These are phyloP conservation scores for Homarus gammarus DNA, from an alignment of 2,888 invertebrate species.

Conservation along the genomic window DNA sequence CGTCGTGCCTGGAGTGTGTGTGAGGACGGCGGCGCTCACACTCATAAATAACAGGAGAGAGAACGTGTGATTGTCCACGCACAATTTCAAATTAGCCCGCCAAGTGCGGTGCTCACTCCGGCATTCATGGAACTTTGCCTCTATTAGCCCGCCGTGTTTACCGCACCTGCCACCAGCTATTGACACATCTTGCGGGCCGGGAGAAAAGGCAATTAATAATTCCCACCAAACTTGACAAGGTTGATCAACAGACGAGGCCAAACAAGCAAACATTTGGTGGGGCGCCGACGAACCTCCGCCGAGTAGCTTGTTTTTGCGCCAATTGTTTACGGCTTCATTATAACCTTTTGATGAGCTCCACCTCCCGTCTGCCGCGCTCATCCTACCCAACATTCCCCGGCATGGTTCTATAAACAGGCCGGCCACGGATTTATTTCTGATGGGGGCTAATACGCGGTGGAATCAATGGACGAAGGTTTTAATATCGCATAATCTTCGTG, in stretches of 20 bases:
- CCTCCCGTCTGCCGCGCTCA: conserved; percentile 30
- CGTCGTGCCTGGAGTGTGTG: neutral
- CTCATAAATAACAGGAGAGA: neutral
- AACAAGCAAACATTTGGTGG: neutral
- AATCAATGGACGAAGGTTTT: conserved; percentile 69
- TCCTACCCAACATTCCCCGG: conserved; percentile 38
- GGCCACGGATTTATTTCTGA: conserved; percentile 67
- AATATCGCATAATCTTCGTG: conserved; percentile 69
- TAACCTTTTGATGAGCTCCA: conserved; percentile 5
- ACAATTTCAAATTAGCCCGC: conserved; percentile 14
- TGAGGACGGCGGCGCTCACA: neutral
- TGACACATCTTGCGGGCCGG: conserved; percentile 12
- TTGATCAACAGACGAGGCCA: conserved; percentile 16
- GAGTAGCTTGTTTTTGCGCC: conserved; percentile 29
- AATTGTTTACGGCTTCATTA: conserved; percentile 20
- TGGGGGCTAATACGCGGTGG: conserved; percentile 64
- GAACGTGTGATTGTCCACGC: conserved; percentile 7
- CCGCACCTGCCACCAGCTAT: conserved; percentile 26
- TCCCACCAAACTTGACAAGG: conserved; percentile 24
- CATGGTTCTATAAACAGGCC: conserved; percentile 46
- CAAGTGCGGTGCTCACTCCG: conserved; percentile 19
- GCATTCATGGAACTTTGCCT: conserved; percentile 18
- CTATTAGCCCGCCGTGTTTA: conserved; percentile 15
- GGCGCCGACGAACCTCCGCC: neutral
- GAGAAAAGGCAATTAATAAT: conserved; percentile 44